These are phyloP conservation scores for Dysdera silvatica DNA, from an alignment of 1,140 invertebrate genomes.

Conservation along the genomic window DNA sequence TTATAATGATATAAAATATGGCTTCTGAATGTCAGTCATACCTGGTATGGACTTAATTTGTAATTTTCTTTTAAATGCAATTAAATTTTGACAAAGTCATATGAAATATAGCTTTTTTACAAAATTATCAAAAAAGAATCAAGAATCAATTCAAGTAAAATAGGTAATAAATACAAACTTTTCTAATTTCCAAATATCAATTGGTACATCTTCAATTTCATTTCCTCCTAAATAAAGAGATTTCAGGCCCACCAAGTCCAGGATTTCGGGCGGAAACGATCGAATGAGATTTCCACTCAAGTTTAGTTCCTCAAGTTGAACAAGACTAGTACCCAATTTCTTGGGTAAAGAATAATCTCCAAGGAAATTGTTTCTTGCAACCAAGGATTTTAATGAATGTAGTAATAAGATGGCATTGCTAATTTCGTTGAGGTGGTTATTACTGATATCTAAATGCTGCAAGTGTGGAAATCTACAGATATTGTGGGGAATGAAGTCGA, in stretches of 20 bases:
- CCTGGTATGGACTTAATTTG: not conserved
- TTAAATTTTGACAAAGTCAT: not conserved
- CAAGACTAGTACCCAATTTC: constrained; percentile 54
- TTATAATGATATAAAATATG: not conserved
- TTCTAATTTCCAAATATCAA: constrained; percentile 40
- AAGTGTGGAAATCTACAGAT: constrained; percentile 47
- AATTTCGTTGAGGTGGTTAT: constrained; percentile 67
- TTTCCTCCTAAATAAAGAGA: constrained; percentile 87
- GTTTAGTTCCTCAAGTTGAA: constrained; percentile 70
- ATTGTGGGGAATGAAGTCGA: constrained; percentile 40
- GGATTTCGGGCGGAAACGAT: constrained; percentile 74
- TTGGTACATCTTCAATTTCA: constrained; percentile 63
- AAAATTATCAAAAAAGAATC: not conserved
- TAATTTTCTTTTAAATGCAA: not conserved
- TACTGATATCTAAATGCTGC: constrained; percentile 70
- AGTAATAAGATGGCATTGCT: constrained; percentile 65
- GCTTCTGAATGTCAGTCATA: not conserved
- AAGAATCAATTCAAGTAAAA: constrained; percentile 11
- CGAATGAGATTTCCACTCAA: constrained; percentile 81
- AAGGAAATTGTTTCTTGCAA: constrained; percentile 80
- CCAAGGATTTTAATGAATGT: constrained; percentile 60
- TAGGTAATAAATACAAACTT: constrained; percentile 42
- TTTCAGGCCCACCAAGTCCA: constrained; percentile 64
- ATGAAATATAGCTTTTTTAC: not conserved
- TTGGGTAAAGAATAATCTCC: constrained; percentile 76